phyloP scores from a whole-genome alignment of 1,140 invertebrate genomes.

The Bombus sylvicola region DNA sequence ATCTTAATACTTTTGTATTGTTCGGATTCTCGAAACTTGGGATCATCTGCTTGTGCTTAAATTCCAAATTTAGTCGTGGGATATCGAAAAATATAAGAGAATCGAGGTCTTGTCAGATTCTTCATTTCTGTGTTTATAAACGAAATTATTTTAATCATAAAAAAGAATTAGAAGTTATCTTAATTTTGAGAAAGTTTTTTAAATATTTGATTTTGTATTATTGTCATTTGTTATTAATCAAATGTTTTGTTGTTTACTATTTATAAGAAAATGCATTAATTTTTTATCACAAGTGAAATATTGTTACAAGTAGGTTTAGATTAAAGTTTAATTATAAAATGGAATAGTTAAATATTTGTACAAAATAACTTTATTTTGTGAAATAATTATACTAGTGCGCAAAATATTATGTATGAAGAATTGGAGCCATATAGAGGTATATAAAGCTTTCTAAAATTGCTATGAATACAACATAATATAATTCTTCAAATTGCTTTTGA shows the following conservation, averaged over 20 bases:
- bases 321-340: slow-evolving; percentile 9
- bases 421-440: background rate
- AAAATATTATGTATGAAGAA: slow-evolving; percentile 8
- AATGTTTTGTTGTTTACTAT: background rate
- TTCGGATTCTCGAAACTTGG: background rate
- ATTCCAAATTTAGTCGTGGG: background rate
- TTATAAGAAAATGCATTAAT: background rate
- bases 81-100: background rate
- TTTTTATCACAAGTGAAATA: background rate
- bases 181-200: background rate
- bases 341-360: background rate
- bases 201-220: background rate
- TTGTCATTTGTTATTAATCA: background rate
- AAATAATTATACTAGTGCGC: slow-evolving; percentile 1
- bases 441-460: background rate
- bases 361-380: slow-evolving; percentile 20
- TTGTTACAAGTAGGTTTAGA: background rate
- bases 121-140: background rate
- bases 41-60: background rate
- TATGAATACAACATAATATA: background rate
- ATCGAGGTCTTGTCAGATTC: background rate
- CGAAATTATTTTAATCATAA: background rate
- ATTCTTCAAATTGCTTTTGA: background rate
- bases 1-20: background rate
- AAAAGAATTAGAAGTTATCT: background rate